Base-by-base conservation (phyloP, 2,888 invertebrate genomes). In the Autographa gamma region DNA sequence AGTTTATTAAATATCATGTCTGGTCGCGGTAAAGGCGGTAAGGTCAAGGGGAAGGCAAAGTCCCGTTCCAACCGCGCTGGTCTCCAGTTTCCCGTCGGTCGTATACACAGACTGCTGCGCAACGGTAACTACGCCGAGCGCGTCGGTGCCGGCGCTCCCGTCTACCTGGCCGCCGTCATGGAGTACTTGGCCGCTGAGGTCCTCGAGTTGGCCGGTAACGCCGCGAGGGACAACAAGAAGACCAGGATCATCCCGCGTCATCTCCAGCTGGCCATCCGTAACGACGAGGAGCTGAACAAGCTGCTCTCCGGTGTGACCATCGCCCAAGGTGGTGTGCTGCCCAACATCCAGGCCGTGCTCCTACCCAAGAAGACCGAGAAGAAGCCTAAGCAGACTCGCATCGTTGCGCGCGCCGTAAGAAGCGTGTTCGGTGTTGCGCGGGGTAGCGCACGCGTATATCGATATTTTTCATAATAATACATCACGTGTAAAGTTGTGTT, bases 321-420 rank as follows among this genome's bases (percentile, higher is more conserved):
- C 86, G 97, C 98, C 52, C 97, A 98, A 92, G 98, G 98, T 79
- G 98, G 98, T 87, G 98, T 98, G 0, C 90, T 98, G 88, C 98
- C 98, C 0, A 97, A 98, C 91, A 98, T 98, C 83, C 97, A 98
- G 87, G 97, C 97, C 4, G 97, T 97, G 32, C 94, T 98, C 2
- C 88, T 98, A 79, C 97, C 98, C 32, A 97, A 97, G 94, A 97
- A 97, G 87, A 96, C 97, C 63, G 84, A 85, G 80, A 86, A 74
- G 72, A 86, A 79, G 82, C 58, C 77, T 82, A 82, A 67, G n/a
- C 66, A 18, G 6, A 31, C 9, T 58, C 31, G n/a, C 3, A 32
- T 18, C 43, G 34, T 34, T 34, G 34, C 34, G 34, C 34, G 34
- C 34, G 34, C 34, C n/a, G n/a, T n/a, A n/a, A n/a, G n/a, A n/a